Evolutionary conservation across 2,888 invertebrate genomes (phyloP), one percentile per base, ranked within the genome.

Genomic region (Petrolisthes manimaculis): DNA sequence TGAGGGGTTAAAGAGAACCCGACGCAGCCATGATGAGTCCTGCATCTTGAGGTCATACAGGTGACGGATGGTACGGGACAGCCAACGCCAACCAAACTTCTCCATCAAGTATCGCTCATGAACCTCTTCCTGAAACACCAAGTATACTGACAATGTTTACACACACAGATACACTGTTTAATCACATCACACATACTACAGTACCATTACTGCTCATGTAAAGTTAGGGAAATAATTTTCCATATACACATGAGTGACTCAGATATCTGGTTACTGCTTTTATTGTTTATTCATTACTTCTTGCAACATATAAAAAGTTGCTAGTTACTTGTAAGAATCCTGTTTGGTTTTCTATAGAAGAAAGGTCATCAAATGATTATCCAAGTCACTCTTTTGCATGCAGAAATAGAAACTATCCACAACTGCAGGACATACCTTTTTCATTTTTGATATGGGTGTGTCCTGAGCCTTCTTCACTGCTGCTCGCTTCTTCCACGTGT

Each of bases 1-100:
- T 92, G 97, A 97, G 0, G 97, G 96, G 93, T 97, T 97, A 93
- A 98, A 98, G 92, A 98, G 94, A 8, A 98, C 96, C n/a, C 96
- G 96, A 91, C 97, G 96, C 89, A 98, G 94, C 98, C 98, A 98
- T 0, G 96, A 95, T 74, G 95, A 95, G 91, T 95, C 95, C 78
- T 83, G 89, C 86, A 90, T 83, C 83, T 84, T 86, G 12, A 89
- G 74, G 21, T 91, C 89, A 54, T 81, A 91, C 84, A 89, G 91
- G 71, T 88, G 88, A 84, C 80, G 88, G 51, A 89, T 88, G 4
- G 91, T 91, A 90, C 92, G 93, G 77, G 93, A 92, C 54, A 94
- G 93, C 97, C 97, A 97, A 18, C 95, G 94, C 83, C 94, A 94
- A 0, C 95, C 95, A 92, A 96, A 97, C 92, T 97, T 97, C 92